Evolutionary conservation across 2,888 invertebrate species (phyloP).

Genomic region (Drosophila helvetica): DNA sequence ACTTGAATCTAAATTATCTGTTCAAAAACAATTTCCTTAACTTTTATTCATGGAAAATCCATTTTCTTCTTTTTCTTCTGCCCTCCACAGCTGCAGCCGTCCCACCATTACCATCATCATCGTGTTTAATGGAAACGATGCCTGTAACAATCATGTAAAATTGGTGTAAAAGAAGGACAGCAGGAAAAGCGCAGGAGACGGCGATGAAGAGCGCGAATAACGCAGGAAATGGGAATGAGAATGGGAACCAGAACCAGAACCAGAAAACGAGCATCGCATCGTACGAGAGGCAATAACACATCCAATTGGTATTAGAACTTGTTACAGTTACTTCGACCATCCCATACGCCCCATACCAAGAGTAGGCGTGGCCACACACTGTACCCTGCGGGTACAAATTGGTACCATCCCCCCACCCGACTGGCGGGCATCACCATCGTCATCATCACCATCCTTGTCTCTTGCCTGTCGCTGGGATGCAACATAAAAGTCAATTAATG

Average conservation of each 20-base stretch:
- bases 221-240: slow-evolving; percentile 45
- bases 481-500: slow-evolving; percentile 77
- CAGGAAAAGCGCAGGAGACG: slow-evolving; percentile 16
- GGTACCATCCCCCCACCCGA: background rate
- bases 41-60: slow-evolving; percentile 34
- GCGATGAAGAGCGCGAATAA: slow-evolving; percentile 23
- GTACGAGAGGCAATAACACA: slow-evolving; percentile 54
- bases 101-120: slow-evolving; percentile 20
- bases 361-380: slow-evolving; percentile 9
- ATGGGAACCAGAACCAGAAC: slow-evolving; percentile 3
- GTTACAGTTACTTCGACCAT: slow-evolving; percentile 48
- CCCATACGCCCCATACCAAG: slow-evolving; percentile 1
- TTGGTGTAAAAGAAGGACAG: slow-evolving; percentile 47
- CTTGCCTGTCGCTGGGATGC: slow-evolving; percentile 36
- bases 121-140: slow-evolving; percentile 56
- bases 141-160: slow-evolving; percentile 74
- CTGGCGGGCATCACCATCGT: background rate
- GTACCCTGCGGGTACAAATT: slow-evolving; percentile 29
- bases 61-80: slow-evolving; percentile 12
- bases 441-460: background rate
- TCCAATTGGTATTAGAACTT: slow-evolving; percentile 71
- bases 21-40: slow-evolving; percentile 24
- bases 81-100: slow-evolving; percentile 13
- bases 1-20: background rate
- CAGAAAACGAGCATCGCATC: background rate